Evolutionary conservation across 2,888 invertebrate species (phyloP).

Genomic region (Melanostoma scalare): DNA sequence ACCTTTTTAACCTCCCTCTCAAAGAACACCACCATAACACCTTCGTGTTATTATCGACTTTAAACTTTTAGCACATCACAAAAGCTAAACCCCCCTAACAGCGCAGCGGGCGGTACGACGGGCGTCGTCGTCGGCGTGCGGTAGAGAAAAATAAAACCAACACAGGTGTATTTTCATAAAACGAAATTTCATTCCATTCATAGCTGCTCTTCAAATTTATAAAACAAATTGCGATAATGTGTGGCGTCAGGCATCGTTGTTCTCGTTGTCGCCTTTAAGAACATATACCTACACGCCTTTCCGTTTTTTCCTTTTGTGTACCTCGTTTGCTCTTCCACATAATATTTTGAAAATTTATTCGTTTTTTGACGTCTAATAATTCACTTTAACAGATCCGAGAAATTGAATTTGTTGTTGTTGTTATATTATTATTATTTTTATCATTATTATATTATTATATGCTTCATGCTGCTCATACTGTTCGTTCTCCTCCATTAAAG

Average conservation of each 20-base stretch:
- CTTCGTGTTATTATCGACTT: constrained; percentile 17
- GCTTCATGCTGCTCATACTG: not conserved
- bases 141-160: not conserved
- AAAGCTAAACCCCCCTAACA: not conserved
- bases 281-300: constrained; percentile 16
- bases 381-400: constrained; percentile 54
- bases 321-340: constrained; percentile 9
- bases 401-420: constrained; percentile 51
- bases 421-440: constrained; percentile 4
- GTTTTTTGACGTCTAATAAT: constrained; percentile 57
- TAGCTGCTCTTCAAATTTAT: constrained; percentile 37
- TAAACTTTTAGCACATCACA: constrained; percentile 22
- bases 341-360: constrained; percentile 59
- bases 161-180: constrained; percentile 41
- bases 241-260: not conserved
- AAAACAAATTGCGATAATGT: constrained; percentile 50
- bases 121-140: too few species aligned
- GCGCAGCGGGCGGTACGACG: not conserved
- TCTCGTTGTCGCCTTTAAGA: constrained; percentile 4
- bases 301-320: not conserved
- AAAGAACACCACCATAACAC: not conserved
- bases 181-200: constrained; percentile 37
- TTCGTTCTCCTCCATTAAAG: not conserved
- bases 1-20: not conserved
- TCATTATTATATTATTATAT: not conserved